phyloP scores from a whole-genome alignment of 2,113 vertebrate genomes.

The Prionailurus bengalensis region DNA sequence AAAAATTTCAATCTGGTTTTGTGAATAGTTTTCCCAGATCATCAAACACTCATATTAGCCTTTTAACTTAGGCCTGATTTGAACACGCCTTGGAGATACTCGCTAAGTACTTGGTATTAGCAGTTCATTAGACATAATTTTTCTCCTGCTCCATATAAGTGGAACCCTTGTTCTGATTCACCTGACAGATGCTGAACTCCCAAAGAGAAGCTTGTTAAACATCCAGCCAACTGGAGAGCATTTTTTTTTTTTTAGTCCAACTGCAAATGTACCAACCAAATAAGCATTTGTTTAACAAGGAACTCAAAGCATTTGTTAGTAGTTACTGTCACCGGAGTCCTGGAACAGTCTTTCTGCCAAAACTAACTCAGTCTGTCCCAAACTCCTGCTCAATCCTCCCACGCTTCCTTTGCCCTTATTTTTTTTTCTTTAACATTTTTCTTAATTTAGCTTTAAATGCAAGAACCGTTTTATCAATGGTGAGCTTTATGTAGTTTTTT shows the following conservation, averaged over 20 bases:
- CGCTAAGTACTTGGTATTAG: conserved; percentile 57
- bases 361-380: conserved; percentile 64
- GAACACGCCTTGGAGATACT: conserved; percentile 53
- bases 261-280: conserved; percentile 57
- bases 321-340: conserved; percentile 58
- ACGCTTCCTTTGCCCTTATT: neutral
- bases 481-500: neutral
- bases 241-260: conserved; percentile 63
- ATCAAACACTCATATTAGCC: conserved; percentile 38
- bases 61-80: conserved; percentile 54
- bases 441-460: conserved; percentile 66
- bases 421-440: conserved; percentile 65
- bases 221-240: conserved; percentile 58
- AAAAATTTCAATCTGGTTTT: neutral
- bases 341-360: conserved; percentile 57
- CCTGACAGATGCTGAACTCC: conserved; percentile 67
- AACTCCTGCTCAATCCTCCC: neutral
- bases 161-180: conserved; percentile 68
- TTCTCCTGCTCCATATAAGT: conserved; percentile 63
- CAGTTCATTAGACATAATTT: conserved; percentile 75
- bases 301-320: conserved; percentile 58
- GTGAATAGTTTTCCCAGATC: conserved; percentile 25
- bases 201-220: conserved; percentile 60
- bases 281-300: conserved; percentile 59
- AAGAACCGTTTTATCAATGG: conserved; percentile 53